Conservation (phyloP, 1,140 invertebrate genomes). For the Eupristina koningsbergeri region DNA sequence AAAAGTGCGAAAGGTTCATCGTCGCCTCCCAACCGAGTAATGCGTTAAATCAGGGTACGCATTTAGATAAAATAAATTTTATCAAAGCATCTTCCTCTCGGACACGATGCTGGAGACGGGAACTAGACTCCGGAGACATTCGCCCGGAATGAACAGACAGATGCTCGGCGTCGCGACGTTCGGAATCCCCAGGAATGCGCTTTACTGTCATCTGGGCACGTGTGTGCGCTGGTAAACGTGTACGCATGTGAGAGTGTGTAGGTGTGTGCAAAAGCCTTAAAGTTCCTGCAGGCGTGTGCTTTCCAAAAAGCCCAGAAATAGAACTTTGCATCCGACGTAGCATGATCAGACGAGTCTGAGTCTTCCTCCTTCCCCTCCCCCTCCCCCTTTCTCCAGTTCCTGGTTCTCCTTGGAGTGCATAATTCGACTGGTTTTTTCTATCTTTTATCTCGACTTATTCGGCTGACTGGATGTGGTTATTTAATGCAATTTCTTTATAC, state of each 20-base stretch:
- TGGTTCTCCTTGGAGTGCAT: not conserved
- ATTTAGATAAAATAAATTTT: slow-evolving; percentile 8
- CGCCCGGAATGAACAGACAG: slow-evolving; percentile 27
- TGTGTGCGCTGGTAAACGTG: no score
- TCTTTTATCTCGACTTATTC: not conserved
- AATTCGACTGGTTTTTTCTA: not conserved
- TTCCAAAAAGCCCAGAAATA: slow-evolving; percentile 45
- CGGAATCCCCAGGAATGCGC: slow-evolving; percentile 44
- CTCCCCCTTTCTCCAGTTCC: not conserved
- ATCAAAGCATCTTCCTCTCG: not conserved
- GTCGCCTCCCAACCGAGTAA: not conserved
- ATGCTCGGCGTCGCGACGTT: slow-evolving; percentile 39
- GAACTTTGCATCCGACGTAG: slow-evolving; percentile 31
- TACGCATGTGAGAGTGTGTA: no score
- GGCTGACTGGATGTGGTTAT: not conserved
- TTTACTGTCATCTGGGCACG: not conserved
- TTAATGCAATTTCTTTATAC: not conserved
- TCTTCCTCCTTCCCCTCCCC: not conserved
- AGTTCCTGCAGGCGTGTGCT: not conserved
- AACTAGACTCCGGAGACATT: not conserved
- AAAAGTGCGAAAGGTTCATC: not conserved
- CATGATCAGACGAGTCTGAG: slow-evolving; percentile 16
- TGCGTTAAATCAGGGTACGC: not conserved
- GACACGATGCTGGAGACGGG: not conserved
- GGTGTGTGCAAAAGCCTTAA: no score